phyloP scores from a whole-genome alignment of 1,140 invertebrate genomes.

The Leguminivora glycinivorella region DNA sequence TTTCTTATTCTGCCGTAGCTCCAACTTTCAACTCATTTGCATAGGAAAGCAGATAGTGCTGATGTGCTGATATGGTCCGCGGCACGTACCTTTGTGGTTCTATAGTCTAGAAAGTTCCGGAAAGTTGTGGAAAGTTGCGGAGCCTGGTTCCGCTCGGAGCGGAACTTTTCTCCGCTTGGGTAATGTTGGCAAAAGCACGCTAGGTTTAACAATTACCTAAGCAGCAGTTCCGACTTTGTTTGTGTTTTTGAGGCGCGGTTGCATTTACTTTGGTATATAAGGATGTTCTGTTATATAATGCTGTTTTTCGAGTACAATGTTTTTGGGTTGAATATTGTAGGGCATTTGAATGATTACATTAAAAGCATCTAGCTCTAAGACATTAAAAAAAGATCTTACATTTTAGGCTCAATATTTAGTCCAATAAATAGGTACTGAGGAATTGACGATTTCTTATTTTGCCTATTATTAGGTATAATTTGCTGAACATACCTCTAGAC shows the following conservation, averaged over 20 bases:
- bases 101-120: slow-evolving; percentile 75
- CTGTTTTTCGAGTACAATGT: background rate
- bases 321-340: no score
- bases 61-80: slow-evolving; percentile 61
- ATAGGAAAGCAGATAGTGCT: slow-evolving; percentile 76
- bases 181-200: slow-evolving; percentile 74
- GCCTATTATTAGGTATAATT: no score
- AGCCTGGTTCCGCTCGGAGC: slow-evolving; percentile 61
- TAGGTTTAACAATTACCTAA: slow-evolving; percentile 77
- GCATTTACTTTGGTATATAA: slow-evolving; percentile 9
- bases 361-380: no score
- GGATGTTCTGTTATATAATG: background rate
- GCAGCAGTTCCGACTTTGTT: slow-evolving; percentile 43
- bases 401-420: no score
- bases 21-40: slow-evolving; percentile 77
- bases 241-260: slow-evolving; percentile 12
- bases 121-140: slow-evolving; percentile 50
- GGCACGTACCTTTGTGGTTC: slow-evolving; percentile 68
- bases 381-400: no score
- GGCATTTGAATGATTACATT: no score
- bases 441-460: no score
- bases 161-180: slow-evolving; percentile 40
- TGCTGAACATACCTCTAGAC: no score
- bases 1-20: slow-evolving; percentile 61
- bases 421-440: no score